Percentiles rank a stretch among this genome's conserved stretches.
Conservation (phyloP, 2,797 vertebrate species). For the Argya squamiceps region DNA sequence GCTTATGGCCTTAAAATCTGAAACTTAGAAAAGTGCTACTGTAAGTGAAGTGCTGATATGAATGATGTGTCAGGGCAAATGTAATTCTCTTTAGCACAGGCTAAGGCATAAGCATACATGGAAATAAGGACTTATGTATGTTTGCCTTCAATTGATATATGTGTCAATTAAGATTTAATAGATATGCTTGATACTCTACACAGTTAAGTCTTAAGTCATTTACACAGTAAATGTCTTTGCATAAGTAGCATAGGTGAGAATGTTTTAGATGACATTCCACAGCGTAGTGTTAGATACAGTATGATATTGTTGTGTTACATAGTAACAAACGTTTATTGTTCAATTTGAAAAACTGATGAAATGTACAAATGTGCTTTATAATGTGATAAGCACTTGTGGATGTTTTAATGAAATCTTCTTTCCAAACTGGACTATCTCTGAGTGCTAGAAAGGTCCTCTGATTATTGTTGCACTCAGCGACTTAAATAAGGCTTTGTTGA, state of each 20-base stretch:
- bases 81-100: conserved; percentile 44
- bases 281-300: background rate
- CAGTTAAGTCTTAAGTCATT: too few relatives aligned
- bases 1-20: conserved; percentile 50
- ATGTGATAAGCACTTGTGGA: conserved; percentile 27
- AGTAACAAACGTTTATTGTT: background rate
- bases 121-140: conserved; percentile 9
- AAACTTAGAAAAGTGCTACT: conserved; percentile 48
- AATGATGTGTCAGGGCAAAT: conserved; percentile 24
- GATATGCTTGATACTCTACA: background rate
- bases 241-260: conserved; percentile 8
- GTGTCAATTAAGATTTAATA: background rate
- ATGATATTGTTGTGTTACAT: background rate
- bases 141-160: background rate
- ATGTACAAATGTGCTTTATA: background rate
- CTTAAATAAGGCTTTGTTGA: conserved; percentile 42
- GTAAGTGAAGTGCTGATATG: conserved; percentile 18
- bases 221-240: background rate
- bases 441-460: conserved; percentile 1
- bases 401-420: conserved; percentile 23
- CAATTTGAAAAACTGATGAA: conserved; percentile 1
- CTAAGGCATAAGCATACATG: conserved; percentile 28
- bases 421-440: background rate
- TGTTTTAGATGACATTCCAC: background rate
- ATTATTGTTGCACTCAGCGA: background rate